Base-by-base conservation (phyloP, 2,797 vertebrate genomes). In the Melanotaenia pygmaea region DNA sequence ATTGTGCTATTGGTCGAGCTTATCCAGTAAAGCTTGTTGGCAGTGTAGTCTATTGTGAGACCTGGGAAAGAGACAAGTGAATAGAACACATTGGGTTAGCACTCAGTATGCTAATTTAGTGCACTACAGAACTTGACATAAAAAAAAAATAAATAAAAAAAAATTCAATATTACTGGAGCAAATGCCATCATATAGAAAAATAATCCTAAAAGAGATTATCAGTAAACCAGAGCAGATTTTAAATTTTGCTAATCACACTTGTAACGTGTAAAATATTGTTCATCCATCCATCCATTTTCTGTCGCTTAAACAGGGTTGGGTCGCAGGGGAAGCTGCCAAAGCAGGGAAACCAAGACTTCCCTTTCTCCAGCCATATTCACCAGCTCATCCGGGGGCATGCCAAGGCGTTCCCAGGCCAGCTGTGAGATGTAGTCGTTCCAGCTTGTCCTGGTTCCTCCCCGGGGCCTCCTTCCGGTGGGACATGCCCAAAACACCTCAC, bases 11-110 rank as follows among this genome's bases (percentile, higher is more conserved):
- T 99, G 94, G 96, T 95, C 0, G 98, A 98, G 92, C 97, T 99
- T 88, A 99, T 97, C 98, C 98, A 99, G 92, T 99, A 99, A 63
- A 99, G 94, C 84, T 97, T 99, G 93, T 95, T 97, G 87, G 97
- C 95, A 67, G 92, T 79, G 77, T 96, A 97, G 94, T 99, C 98
- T 91, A 99, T 95, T 0, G 97, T 97, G 79, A 99, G 95, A 89
- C 97, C 98, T 99, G 93, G 63, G 69, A 71, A 56, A 56, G 64
- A 38, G 67, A 72, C 24, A 67, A 59, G 66, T 47, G 53, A 64
- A 59, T 56, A 74, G 53, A 56, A 50, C 28, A 66, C 18, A 57
- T 26, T 18, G 8, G 30, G 43, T 88, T 57, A 84, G 67, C 3
- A 22, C 34, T 59, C 37, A 59, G 14, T 45, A 22, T 43, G 18